Evolutionary conservation across 2,113 vertebrate genomes (phyloP).

Genomic region (Manacus vitellinus): DNA sequence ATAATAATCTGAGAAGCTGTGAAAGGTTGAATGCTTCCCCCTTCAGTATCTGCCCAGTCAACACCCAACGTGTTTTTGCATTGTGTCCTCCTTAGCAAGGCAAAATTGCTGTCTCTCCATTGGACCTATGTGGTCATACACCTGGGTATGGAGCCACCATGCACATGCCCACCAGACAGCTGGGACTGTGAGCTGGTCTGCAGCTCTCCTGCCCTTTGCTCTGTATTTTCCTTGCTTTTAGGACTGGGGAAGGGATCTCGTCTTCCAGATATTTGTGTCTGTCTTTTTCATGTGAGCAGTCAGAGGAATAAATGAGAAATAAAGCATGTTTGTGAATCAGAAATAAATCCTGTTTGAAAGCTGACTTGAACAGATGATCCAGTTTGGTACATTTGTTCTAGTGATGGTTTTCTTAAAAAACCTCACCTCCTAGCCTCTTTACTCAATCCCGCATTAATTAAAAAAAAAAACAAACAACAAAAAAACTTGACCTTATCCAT

Average conservation of each 20-base stretch:
- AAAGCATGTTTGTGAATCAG: neutral
- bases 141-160: neutral
- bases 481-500: neutral
- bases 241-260: neutral
- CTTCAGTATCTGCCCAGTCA: neutral
- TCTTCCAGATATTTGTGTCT: neutral
- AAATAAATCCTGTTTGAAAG: slow-evolving; percentile 12
- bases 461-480: neutral
- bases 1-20: neutral
- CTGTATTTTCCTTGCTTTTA: neutral
- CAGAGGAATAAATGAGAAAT: slow-evolving; percentile 18
- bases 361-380: neutral
- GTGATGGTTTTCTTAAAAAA: neutral
- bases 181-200: neutral
- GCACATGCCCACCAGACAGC: fast-evolving
- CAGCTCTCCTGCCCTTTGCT: neutral
- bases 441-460: neutral
- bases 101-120: neutral
- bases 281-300: neutral
- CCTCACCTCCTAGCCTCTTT: neutral
- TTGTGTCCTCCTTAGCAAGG: neutral
- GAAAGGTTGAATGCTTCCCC: neutral
- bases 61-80: neutral
- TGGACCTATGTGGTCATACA: neutral
- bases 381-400: neutral